phyloP scores from a whole-genome alignment of 2,113 vertebrate genomes.

The Ceuthmochares aereus region DNA sequence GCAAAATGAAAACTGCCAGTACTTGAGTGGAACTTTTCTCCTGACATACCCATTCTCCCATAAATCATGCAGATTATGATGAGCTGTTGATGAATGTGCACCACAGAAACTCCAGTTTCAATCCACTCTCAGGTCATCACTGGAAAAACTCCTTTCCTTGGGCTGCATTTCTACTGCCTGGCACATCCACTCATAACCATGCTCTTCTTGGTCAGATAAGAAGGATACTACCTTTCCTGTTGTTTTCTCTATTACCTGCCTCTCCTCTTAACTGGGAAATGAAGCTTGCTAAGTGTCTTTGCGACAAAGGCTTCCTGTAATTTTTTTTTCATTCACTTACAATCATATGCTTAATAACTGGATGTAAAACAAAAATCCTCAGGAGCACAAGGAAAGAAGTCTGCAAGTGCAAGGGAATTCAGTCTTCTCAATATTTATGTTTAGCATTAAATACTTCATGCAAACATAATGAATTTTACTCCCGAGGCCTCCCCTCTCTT shows the following conservation, averaged over 20 bases:
- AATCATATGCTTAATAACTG: not conserved
- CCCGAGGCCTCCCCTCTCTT: not conserved
- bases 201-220: not conserved
- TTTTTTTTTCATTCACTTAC: not conserved
- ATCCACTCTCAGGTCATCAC: not conserved
- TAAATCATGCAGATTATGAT: not conserved
- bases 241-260: not conserved
- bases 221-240: not conserved
- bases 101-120: constrained; percentile 21
- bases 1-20: not conserved
- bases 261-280: not conserved
- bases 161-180: not conserved
- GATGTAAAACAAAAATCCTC: constrained; percentile 1
- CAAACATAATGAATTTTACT: constrained; percentile 61
- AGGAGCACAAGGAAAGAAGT: constrained; percentile 16
- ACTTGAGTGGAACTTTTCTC: too few species aligned
- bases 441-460: constrained; percentile 55
- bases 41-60: not conserved
- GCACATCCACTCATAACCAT: not conserved
- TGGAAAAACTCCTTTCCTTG: not conserved
- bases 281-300: not conserved
- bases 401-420: not conserved
- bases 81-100: constrained; percentile 5
- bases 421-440: constrained; percentile 50
- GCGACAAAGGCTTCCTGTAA: not conserved